Base-by-base conservation (phyloP, 1,140 invertebrate genomes). In the Pseudomyrmex pallidus region DNA sequence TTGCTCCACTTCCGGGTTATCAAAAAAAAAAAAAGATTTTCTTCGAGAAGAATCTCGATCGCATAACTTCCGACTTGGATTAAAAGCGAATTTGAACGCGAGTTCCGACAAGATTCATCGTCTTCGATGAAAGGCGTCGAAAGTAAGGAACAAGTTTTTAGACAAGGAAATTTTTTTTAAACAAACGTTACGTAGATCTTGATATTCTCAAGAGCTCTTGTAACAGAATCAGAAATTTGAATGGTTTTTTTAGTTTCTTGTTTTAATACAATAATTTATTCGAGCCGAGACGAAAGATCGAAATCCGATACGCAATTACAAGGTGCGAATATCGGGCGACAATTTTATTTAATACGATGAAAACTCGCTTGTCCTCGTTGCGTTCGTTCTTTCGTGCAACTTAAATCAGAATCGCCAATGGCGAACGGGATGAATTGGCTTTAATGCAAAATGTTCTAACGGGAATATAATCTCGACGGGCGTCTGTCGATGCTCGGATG, bases 401-500 rank as follows among this genome's bases (percentile, higher is more conserved):
- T 48, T 35, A 44, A 44, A 46, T 57, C 25, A n/a, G 25, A 22
- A 44, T 70, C 59, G 73, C 22, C 59, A 22, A 66, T 66, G 54
- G 44, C 22, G 10, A 44, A 80, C 54, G 15, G 66, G 57, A 70
- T 80, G 76, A 80, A 80, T 59, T 72, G 76, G 76, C 20, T 67
- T 80, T 66, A 61, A 54, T 7, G 78, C 72, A 35, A 74, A 74
- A 74, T 63, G 62, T 82, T 70, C 72, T 52, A 63, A 73, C 57
- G 78, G 50, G 57, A 62, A 10, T 10, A 52, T 13, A 56, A 82
- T 64, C 72, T 74, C 78, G 78, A 82, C 68, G 74, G 35, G 74
- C 74, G 78, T 46, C 78, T 61, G 78, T 74, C 57, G 78, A 82
- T 74, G 68, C 62, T 63, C 57, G 59, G 70, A 44, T 54, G 77